A percentile compares a stretch with the other conserved stretches of the same genome.
Evolutionary conservation across 2,113 vertebrate species (phyloP).

Genomic region (Bos indicus): DNA sequence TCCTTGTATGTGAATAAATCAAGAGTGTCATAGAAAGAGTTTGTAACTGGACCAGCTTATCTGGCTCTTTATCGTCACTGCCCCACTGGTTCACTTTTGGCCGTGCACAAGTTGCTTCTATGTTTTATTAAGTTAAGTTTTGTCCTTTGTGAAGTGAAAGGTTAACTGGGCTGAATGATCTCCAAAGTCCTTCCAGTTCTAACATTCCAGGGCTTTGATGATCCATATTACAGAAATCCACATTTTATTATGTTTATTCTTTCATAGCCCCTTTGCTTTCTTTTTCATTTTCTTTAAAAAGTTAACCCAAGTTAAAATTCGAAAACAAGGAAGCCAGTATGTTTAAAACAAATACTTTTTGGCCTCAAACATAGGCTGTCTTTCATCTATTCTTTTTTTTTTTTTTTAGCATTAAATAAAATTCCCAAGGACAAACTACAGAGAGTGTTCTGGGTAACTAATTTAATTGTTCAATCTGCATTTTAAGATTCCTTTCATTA

Average conservation of each 20-base stretch:
- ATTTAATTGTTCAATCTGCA: constrained; percentile 10
- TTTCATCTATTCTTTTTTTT: background rate
- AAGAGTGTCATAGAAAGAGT: background rate
- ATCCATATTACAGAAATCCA: background rate
- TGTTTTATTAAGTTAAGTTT: background rate
- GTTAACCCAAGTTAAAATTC: constrained; percentile 1
- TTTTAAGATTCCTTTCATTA: constrained; percentile 49
- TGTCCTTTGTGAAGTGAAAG: background rate
- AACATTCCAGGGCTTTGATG: background rate
- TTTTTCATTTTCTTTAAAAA: background rate
- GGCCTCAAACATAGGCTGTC: background rate
- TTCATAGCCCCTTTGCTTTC: background rate
- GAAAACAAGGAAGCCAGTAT: background rate
- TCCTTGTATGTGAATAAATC: background rate
- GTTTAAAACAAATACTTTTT: constrained; percentile 6
- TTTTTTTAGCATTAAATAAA: background rate
- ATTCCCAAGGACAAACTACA: constrained; percentile 7
- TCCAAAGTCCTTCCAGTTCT: background rate
- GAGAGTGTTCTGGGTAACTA: constrained; percentile 27
- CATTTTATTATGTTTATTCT: background rate
- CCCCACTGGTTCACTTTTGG: background rate
- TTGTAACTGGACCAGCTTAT: background rate
- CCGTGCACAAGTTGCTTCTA: background rate
- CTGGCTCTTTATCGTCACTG: background rate
- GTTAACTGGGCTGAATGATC: background rate